These are phyloP conservation scores for Mastigias papua DNA, from an alignment of 30 jellyfish, hydroid and myxozoan genomes.

Conservation along the genomic window DNA sequence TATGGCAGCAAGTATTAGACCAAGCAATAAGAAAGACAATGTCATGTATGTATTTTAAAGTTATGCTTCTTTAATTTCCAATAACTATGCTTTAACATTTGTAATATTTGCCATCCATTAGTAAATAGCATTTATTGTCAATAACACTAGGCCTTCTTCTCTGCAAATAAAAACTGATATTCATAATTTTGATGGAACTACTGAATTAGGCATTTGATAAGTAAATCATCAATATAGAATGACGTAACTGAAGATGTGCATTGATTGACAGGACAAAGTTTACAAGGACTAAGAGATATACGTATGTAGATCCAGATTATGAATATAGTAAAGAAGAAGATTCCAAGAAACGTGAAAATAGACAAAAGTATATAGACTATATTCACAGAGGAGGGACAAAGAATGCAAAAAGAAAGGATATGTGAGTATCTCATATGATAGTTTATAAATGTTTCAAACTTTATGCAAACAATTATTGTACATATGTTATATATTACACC, in stretches of 20 bases:
- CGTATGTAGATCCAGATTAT: constrained; percentile 88
- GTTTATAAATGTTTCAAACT: too few relatives aligned
- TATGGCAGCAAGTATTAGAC: constrained; percentile 89
- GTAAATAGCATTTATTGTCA: too few relatives aligned
- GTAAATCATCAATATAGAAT: too few relatives aligned
- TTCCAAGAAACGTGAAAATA: constrained; percentile 32
- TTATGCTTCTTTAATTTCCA: background rate
- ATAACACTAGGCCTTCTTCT: too few relatives aligned
- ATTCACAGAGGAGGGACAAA: constrained; percentile 38
- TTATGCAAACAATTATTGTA: too few relatives aligned
- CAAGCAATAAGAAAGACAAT: constrained; percentile 80
- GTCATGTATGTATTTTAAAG: constrained; percentile 54
- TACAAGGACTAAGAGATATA: constrained; percentile 79
- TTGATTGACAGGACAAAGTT: constrained; percentile 66
- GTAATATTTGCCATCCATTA: too few relatives aligned
- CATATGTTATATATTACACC: too few relatives aligned
- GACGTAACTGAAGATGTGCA: background rate
- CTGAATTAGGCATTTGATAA: too few relatives aligned
- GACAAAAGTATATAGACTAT: constrained; percentile 67
- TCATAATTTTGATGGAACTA: too few relatives aligned
- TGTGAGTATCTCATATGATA: constrained; percentile 24
- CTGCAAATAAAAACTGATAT: too few relatives aligned
- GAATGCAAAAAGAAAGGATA: constrained; percentile 18
- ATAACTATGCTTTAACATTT: too few relatives aligned
- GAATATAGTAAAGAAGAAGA: constrained; percentile 68